Conservation (phyloP, 2,797 vertebrate species). For the Lindbergichthys nudifrons region DNA sequence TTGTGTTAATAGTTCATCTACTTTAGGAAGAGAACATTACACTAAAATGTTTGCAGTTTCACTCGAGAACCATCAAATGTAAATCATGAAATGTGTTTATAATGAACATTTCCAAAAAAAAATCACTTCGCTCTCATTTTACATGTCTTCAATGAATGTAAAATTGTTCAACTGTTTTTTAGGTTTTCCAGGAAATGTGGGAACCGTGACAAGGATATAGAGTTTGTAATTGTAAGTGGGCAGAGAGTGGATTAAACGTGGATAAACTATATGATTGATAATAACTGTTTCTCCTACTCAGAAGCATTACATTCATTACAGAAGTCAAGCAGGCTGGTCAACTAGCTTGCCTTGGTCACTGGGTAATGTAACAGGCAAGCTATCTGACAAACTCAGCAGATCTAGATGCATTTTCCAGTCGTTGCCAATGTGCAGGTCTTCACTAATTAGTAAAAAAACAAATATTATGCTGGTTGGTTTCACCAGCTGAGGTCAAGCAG, state of each 20-base stretch:
- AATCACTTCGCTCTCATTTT: no score
- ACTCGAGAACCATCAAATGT: background rate
- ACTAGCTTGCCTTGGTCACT: background rate
- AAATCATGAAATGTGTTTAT: background rate
- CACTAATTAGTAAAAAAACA: no score
- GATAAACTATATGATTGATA: background rate
- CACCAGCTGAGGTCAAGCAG: background rate
- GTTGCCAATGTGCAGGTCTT: background rate
- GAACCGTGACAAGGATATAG: background rate
- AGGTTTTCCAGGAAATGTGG: no score
- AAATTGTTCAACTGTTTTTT: no score
- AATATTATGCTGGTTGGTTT: background rate
- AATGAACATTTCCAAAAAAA: background rate
- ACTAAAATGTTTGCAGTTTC: background rate
- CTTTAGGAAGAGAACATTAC: background rate
- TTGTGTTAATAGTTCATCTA: background rate
- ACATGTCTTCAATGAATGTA: no score
- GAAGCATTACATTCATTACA: background rate
- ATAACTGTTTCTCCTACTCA: background rate
- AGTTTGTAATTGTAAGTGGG: no score
- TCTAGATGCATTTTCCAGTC: background rate
- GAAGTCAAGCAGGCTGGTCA: background rate
- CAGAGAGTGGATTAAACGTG: background rate
- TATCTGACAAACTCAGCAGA: background rate
- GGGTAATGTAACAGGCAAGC: background rate